Evolutionary conservation across 2,113 vertebrate species (phyloP).

Genomic region (Pipa parva): DNA sequence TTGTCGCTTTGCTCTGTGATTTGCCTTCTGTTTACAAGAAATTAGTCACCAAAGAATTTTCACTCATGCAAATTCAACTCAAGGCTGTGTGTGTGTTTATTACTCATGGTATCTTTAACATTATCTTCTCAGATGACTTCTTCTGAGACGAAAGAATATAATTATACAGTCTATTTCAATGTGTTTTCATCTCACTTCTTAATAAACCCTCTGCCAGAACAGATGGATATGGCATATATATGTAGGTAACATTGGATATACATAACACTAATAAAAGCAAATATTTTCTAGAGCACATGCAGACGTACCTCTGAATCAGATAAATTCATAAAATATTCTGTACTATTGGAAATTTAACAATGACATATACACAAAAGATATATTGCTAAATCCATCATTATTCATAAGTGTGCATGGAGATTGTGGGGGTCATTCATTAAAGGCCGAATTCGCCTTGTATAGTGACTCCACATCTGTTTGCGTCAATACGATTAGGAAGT

Average conservation of each 20-base stretch:
- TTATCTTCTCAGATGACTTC: conserved; percentile 11
- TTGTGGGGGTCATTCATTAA: no score
- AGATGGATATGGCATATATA: conserved; percentile 28
- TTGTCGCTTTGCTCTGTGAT: not conserved
- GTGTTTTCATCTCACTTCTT: conserved; percentile 29
- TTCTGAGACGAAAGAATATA: not conserved
- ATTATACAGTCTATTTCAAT: conserved; percentile 10
- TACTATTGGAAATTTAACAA: no score
- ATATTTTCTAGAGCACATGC: not conserved
- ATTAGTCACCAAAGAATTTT: conserved; percentile 17
- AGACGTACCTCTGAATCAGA: not conserved
- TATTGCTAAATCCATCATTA: no score
- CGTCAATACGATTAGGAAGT: no score
- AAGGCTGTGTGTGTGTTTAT: conserved; percentile 4
- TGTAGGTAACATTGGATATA: not conserved
- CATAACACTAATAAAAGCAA: not conserved
- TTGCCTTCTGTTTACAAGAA: conserved; percentile 8
- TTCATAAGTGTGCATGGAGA: no score
- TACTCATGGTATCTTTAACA: conserved; percentile 9
- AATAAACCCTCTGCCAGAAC: conserved; percentile 21
- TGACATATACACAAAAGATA: no score
- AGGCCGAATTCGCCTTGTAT: no score
- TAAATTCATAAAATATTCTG: not conserved
- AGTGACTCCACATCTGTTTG: no score
- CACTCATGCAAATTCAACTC: not conserved